Evolutionary conservation across 2,113 vertebrate genomes (phyloP).

Genomic region (Lethenteron reissneri): DNA sequence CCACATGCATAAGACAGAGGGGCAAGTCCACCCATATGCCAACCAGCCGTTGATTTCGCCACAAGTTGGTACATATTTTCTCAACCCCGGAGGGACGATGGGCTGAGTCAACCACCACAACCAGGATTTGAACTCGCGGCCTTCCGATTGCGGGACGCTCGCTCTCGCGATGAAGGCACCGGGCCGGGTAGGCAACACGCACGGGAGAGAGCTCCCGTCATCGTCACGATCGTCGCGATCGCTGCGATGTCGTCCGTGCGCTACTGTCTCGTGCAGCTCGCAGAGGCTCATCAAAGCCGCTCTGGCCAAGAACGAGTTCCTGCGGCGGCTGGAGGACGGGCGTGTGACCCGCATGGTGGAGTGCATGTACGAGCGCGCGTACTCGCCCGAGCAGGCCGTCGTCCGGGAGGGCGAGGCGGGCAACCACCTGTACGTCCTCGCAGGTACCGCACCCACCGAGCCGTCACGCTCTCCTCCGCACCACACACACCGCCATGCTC

Average conservation of each 20-base stretch:
- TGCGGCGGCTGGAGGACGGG: conserved; percentile 54
- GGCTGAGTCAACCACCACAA: neutral
- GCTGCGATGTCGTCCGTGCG: neutral
- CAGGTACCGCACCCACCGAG: conserved; percentile 24
- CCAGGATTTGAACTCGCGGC: neutral
- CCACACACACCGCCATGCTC: no score
- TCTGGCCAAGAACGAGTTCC: conserved; percentile 63
- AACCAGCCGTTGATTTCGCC: no score
- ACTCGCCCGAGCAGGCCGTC: conserved; percentile 46
- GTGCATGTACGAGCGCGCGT: conserved; percentile 65
- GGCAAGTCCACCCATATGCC: no score
- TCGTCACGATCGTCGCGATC: neutral
- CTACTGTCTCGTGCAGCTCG: conserved; percentile 24
- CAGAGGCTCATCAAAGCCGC: conserved; percentile 62
- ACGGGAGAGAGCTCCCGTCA: neutral
- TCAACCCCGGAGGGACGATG: conserved; percentile 10
- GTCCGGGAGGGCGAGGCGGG: conserved; percentile 60
- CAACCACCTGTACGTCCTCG: conserved; percentile 64
- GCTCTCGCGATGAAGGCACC: neutral
- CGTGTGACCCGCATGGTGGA: conserved; percentile 73
- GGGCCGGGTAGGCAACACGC: neutral
- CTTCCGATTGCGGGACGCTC: neutral
- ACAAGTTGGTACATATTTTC: conserved; percentile 12
- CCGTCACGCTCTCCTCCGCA: no score
- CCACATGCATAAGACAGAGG: no score